A percentile compares a stretch with the other conserved stretches of the same genome.
These are phyloP conservation scores for Rhodinocichla rosea DNA, from an alignment of 2,113 vertebrate species.

Conservation along the genomic window DNA sequence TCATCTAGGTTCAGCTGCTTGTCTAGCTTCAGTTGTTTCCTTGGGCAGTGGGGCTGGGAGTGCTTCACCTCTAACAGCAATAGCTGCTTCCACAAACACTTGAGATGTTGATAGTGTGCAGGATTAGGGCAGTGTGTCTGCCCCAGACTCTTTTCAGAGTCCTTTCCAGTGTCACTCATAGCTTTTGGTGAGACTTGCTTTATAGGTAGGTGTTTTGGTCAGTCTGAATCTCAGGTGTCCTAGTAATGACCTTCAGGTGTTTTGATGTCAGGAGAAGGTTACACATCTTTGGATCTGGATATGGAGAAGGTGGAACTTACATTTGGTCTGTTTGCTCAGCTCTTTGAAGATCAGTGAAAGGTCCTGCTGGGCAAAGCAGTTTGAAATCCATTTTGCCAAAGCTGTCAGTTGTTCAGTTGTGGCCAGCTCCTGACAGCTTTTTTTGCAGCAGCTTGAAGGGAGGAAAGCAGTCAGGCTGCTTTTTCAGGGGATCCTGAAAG, in stretches of 20 bases:
- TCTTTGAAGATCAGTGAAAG: background rate
- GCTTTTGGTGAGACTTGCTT: background rate
- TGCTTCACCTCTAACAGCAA: background rate
- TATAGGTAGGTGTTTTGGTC: background rate
- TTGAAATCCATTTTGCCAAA: background rate
- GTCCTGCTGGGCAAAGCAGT: background rate
- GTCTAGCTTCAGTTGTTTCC: background rate
- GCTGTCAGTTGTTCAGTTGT: background rate
- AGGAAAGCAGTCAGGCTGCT: background rate
- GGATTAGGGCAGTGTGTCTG: background rate
- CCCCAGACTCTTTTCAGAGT: background rate
- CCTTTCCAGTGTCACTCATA: background rate
- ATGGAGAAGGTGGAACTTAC: background rate
- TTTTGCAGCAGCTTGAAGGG: background rate
- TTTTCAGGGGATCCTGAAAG: background rate
- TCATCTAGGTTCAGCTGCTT: background rate
- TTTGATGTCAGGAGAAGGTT: background rate
- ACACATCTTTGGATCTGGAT: background rate
- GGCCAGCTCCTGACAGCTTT: background rate
- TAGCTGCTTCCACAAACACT: background rate
- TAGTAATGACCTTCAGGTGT: background rate
- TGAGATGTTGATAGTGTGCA: rapidly evolving
- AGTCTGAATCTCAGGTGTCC: background rate
- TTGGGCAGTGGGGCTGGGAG: background rate
- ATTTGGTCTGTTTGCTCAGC: background rate